Percentiles rank a stretch among this genome's conserved stretches.
Evolutionary conservation across 2,113 vertebrate species (phyloP).

Genomic region (Platycercus adscitus): DNA sequence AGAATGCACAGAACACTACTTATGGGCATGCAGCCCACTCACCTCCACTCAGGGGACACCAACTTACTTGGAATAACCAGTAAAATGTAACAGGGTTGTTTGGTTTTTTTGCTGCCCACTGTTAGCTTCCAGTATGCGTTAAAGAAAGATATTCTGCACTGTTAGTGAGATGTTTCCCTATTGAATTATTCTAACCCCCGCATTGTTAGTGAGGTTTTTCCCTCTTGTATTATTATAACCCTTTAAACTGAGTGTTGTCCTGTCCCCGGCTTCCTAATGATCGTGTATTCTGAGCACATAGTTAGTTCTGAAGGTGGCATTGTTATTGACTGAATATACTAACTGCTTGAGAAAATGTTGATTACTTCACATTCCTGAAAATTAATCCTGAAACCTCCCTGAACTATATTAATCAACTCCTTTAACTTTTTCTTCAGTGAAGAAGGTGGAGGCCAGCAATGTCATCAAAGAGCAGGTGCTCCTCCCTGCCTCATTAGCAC

Average conservation of each 20-base stretch:
- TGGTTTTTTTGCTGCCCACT: not conserved
- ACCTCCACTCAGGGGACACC: not conserved
- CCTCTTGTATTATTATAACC: not conserved
- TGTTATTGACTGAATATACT: slow-evolving; percentile 56
- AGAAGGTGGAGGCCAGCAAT: slow-evolving; percentile 38
- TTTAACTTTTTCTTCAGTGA: slow-evolving; percentile 38
- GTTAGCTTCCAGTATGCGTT: not conserved
- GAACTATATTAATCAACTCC: slow-evolving; percentile 59
- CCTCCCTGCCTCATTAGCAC: slow-evolving; percentile 50
- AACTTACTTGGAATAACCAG: not conserved
- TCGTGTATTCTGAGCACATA: slow-evolving; percentile 39
- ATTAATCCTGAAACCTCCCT: slow-evolving; percentile 65
- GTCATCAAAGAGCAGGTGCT: slow-evolving; percentile 33
- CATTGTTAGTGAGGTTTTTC: not conserved
- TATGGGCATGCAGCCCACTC: not conserved
- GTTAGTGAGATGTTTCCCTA: not conserved
- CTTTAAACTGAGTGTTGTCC: not conserved
- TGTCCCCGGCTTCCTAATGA: not conserved
- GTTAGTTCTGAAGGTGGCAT: slow-evolving; percentile 48
- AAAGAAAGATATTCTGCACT: not conserved
- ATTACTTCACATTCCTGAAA: slow-evolving; percentile 67
- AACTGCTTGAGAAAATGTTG: slow-evolving; percentile 63
- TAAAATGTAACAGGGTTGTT: not conserved
- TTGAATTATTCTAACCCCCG: not conserved
- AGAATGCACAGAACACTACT: not conserved